These are phyloP conservation scores for Urocitellus parryii DNA, from an alignment of 2,113 vertebrate genomes.

Conservation along the genomic window DNA sequence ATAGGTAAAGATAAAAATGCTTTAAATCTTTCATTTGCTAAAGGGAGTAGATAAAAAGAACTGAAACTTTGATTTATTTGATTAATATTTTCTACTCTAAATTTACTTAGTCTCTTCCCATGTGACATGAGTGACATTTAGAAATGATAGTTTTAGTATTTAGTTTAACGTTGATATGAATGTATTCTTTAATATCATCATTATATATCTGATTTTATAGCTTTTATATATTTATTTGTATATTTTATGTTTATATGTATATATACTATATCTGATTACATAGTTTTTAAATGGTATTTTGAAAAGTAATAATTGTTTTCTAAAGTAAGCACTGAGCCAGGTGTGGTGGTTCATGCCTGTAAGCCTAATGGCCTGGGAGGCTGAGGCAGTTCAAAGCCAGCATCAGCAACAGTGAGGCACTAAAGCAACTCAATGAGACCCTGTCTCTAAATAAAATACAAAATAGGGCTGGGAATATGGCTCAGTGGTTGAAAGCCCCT, in stretches of 20 bases:
- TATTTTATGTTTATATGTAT: no score
- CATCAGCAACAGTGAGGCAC: no score
- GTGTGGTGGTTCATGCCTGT: no score
- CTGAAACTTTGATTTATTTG: not conserved
- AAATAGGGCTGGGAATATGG: no score
- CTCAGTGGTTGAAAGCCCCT: no score
- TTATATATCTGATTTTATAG: not conserved
- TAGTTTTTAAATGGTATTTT: constrained; percentile 43
- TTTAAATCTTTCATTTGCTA: constrained; percentile 41
- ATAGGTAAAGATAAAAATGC: constrained; percentile 90
- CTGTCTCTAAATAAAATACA: no score
- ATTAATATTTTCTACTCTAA: not conserved
- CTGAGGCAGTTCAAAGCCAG: no score
- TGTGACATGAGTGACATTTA: constrained; percentile 4
- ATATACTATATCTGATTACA: not conserved
- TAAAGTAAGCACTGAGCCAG: no score
- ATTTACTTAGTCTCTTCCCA: not conserved
- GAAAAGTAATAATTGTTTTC: constrained; percentile 37
- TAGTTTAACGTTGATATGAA: constrained; percentile 33
- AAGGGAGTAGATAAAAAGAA: constrained; percentile 43
- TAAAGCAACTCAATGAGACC: no score
- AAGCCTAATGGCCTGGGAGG: no score
- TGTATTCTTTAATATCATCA: constrained; percentile 47
- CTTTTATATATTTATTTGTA: no score
- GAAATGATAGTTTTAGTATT: constrained; percentile 49